phyloP scores from a whole-genome alignment of 2,888 invertebrate genomes.

The Dioctria rufipes region DNA sequence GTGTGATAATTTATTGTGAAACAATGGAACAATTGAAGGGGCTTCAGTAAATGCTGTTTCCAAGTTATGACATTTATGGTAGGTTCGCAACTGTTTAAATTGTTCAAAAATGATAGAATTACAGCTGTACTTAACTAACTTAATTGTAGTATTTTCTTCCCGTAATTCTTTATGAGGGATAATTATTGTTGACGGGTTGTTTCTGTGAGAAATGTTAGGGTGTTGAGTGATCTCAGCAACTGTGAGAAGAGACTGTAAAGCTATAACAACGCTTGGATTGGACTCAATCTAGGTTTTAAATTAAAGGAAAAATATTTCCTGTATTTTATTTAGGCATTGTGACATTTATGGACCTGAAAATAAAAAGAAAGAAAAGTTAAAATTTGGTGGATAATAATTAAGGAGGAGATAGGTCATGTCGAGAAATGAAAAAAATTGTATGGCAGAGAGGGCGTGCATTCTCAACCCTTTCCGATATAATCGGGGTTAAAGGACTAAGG shows the following conservation, averaged over 20 bases:
- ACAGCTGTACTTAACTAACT: slow-evolving; percentile 54
- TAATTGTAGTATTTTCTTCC: not conserved
- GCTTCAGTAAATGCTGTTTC: slow-evolving; percentile 67
- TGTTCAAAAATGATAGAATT: slow-evolving; percentile 65
- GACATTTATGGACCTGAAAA: slow-evolving; percentile 11
- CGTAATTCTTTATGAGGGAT: not conserved
- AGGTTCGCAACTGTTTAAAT: slow-evolving; percentile 67
- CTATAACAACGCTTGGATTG: slow-evolving; percentile 66
- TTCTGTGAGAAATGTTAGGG: not conserved
- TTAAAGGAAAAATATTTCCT: slow-evolving; percentile 66
- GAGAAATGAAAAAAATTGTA: no score
- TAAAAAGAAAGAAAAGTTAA: not conserved
- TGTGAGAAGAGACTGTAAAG: slow-evolving; percentile 68
- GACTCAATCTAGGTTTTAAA: slow-evolving; percentile 65
- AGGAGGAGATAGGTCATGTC: no score
- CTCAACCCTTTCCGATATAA: no score
- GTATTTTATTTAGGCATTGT: slow-evolving; percentile 63
- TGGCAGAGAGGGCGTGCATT: no score
- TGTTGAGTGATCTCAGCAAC: slow-evolving; percentile 67
- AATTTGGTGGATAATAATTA: no score
- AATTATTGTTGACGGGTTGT: not conserved
- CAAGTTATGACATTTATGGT: slow-evolving; percentile 66
- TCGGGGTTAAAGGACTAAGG: no score
- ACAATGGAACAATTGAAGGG: slow-evolving; percentile 68
- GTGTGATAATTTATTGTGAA: slow-evolving; percentile 67